Conservation (phyloP, 2,797 vertebrate genomes). For the Periparus ater region DNA sequence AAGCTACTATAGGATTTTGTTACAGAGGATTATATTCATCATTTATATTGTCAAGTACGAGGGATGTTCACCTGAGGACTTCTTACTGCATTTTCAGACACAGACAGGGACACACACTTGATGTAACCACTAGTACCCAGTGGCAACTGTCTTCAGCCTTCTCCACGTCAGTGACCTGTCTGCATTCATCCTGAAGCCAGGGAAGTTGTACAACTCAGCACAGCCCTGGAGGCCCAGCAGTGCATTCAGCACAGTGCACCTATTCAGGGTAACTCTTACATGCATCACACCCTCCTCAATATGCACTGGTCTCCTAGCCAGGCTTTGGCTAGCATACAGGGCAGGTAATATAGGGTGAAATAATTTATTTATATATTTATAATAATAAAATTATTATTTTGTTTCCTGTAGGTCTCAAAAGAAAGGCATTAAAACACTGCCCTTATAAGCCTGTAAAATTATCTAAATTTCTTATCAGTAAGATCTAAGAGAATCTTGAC, state of each 20-base stretch:
- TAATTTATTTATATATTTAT: no score
- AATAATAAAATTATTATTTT: not conserved
- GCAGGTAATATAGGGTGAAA: not conserved
- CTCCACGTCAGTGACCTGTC: not conserved
- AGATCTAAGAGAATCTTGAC: not conserved
- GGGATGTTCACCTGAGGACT: not conserved
- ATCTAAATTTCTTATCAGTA: not conserved
- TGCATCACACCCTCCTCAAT: not conserved
- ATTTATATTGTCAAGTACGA: not conserved
- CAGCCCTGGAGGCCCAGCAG: not conserved
- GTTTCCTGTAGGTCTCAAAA: not conserved
- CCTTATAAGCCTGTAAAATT: not conserved
- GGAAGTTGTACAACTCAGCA: not conserved
- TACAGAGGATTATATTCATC: not conserved
- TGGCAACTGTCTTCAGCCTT: rapidly evolving
- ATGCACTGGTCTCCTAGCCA: not conserved
- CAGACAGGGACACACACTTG: not conserved
- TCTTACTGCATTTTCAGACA: not conserved
- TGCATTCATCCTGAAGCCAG: no score
- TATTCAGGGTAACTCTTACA: no score
- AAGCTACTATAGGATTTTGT: not conserved
- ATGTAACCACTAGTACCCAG: not conserved
- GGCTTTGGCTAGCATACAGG: not conserved
- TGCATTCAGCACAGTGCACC: not conserved
- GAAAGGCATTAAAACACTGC: not conserved